Evolutionary conservation across 2,888 invertebrate genomes (phyloP), one percentile per base, ranked within the genome.

Genomic region (Meandrusa payeni): DNA sequence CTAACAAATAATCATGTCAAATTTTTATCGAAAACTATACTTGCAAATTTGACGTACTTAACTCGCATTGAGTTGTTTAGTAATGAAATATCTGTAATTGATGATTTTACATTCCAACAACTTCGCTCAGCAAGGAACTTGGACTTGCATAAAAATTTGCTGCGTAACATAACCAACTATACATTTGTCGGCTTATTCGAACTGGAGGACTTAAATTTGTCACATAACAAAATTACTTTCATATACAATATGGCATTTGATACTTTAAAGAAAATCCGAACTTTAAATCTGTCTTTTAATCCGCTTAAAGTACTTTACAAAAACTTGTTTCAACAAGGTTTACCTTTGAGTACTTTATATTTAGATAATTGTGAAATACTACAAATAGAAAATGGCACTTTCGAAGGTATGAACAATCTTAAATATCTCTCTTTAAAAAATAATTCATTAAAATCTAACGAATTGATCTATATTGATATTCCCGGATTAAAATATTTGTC

Each of bases 241-340:
- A 90, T 96, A 50, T 94, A 93, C 52, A 90, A 94, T 5, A 92
- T 92, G 61, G 92, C 94, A 0, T 92, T 97, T 55, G 92, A 92
- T 22, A 91, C 93, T 33, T 81, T 97, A 20, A 94, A 93, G 61
- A 93, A 93, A 61, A 78, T 97, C 3, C 89, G 94, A 50, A 91
- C 93, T 20, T 83, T 97, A 10, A 95, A 95, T 72, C 83, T 97
- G 15, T 93, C 95, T 0, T 91, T 92, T 55, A 97, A 97, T 81
- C 90, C 91, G 4, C 74, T 97, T 9, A 90, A 89, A 50, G 86
- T 92, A 33, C 81, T 97, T 4, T 92, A 94, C 50, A 92, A 91
- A 55, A 90, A 91, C 50, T 90, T 94, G 51, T 94, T 95, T 61
- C 92, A 93, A 63, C 93, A 94, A 52, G 92, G 94, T 13, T 75